Evolutionary conservation across 2,888 invertebrate genomes (phyloP).

Genomic region (Synanthedon andrenaeformis): DNA sequence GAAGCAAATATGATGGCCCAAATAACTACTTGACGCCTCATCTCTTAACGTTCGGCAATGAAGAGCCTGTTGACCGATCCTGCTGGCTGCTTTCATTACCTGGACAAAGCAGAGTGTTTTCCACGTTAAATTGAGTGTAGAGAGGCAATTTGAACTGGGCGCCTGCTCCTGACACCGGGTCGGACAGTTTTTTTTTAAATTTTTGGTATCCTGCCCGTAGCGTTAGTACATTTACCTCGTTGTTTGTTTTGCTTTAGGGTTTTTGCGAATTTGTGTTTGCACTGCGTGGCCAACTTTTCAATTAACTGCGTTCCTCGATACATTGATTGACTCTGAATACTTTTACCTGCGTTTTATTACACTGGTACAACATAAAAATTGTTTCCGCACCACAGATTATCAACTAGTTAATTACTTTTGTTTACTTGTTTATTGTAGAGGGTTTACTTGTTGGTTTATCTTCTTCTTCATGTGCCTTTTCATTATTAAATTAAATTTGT

Average conservation of each 20-base stretch:
- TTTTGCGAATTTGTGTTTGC: slow-evolving; percentile 12
- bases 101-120: slow-evolving; percentile 63
- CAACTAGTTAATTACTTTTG: no score
- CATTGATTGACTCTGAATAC: slow-evolving; percentile 4
- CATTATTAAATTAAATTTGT: no score
- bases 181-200: slow-evolving; percentile 49
- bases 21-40: neutral
- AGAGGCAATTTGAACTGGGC: slow-evolving; percentile 56
- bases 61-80: slow-evolving; percentile 26
- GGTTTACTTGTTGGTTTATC: no score
- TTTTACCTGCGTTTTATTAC: neutral
- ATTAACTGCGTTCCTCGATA: slow-evolving; percentile 20
- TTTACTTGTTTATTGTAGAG: no score
- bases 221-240: slow-evolving; percentile 14
- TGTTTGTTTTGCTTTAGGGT: slow-evolving; percentile 23
- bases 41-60: slow-evolving; percentile 8
- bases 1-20: neutral
- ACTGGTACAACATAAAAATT: neutral
- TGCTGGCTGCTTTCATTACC: slow-evolving; percentile 46
- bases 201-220: slow-evolving; percentile 35
- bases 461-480: no score
- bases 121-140: slow-evolving; percentile 62
- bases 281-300: slow-evolving; percentile 25
- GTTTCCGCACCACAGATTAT: no score
- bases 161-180: slow-evolving; percentile 53